These are phyloP conservation scores for Turritopsis rubra DNA, from an alignment of 30 jellyfish, hydroid and myxozoan species.

Conservation along the genomic window DNA sequence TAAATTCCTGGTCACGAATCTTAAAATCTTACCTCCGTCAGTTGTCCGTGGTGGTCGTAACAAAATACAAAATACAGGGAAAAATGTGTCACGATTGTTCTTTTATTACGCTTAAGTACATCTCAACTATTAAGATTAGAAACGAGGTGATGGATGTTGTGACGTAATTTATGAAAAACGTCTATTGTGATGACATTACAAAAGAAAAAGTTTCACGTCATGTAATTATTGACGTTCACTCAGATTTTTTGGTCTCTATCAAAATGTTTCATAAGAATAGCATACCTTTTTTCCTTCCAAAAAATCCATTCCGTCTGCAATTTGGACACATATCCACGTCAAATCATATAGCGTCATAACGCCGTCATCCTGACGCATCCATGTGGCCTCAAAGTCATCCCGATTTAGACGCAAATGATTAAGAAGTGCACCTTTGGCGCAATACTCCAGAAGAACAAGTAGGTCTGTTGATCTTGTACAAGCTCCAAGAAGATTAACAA, in stretches of 20 bases:
- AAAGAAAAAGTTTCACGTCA: no score
- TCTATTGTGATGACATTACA: no score
- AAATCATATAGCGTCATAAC: constrained; percentile 37
- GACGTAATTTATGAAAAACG: no score
- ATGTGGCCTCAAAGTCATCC: constrained; percentile 44
- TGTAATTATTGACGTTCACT: neutral
- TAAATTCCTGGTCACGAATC: no score
- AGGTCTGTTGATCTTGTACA: constrained; percentile 61
- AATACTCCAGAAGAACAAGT: constrained; percentile 60
- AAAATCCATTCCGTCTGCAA: constrained; percentile 85
- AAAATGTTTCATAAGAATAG: neutral
- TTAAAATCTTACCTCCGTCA: no score
- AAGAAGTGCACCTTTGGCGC: constrained; percentile 61
- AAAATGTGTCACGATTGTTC: no score
- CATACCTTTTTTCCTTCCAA: constrained; percentile 56
- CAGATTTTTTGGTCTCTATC: neutral
- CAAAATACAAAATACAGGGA: no score
- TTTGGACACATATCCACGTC: constrained; percentile 37
- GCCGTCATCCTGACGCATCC: constrained; percentile 39
- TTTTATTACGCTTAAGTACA: no score
- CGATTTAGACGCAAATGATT: constrained; percentile 48
- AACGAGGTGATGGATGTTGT: no score
- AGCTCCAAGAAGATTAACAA: constrained; percentile 79
- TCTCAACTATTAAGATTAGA: no score
- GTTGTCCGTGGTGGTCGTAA: no score